A percentile compares a stretch with the other conserved stretches of the same genome.
Conservation (phyloP, 2,797 vertebrate genomes). For the Limnodromus scolopaceus region DNA sequence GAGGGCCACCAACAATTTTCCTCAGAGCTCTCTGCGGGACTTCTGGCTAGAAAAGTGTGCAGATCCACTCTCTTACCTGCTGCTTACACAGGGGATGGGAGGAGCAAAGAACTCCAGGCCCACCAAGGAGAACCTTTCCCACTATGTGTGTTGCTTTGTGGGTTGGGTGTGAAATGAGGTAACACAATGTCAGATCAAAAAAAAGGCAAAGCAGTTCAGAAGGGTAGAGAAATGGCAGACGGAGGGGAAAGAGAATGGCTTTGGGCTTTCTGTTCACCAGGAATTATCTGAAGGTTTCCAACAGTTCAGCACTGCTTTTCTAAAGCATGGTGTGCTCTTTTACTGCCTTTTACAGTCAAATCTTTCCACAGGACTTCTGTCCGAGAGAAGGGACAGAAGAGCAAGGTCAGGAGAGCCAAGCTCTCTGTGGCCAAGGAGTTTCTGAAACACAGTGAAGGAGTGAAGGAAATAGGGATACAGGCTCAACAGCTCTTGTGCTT, state of each 20-base stretch:
- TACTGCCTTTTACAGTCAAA: background rate
- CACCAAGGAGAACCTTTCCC: background rate
- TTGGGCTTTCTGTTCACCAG: background rate
- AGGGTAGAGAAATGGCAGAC: background rate
- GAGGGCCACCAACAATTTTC: background rate
- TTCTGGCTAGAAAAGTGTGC: background rate
- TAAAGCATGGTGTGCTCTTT: background rate
- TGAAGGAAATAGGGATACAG: accelerated
- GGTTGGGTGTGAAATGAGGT: background rate
- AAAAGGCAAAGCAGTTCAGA: background rate
- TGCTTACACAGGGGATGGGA: background rate
- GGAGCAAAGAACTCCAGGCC: background rate
- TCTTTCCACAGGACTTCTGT: background rate
- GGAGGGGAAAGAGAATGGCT: background rate
- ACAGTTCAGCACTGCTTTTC: background rate
- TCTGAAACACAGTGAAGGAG: background rate
- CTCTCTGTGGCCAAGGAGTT: background rate
- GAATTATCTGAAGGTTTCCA: background rate
- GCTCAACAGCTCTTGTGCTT: background rate
- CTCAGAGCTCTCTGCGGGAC: background rate
- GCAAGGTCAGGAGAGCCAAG: background rate
- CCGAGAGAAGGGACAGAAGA: too few relatives aligned
- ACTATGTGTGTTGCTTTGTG: background rate
- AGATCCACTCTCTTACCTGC: background rate
- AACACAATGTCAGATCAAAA: background rate